phyloP scores from a whole-genome alignment of 1,140 invertebrate genomes.

The Drosophila trapezifrons region DNA sequence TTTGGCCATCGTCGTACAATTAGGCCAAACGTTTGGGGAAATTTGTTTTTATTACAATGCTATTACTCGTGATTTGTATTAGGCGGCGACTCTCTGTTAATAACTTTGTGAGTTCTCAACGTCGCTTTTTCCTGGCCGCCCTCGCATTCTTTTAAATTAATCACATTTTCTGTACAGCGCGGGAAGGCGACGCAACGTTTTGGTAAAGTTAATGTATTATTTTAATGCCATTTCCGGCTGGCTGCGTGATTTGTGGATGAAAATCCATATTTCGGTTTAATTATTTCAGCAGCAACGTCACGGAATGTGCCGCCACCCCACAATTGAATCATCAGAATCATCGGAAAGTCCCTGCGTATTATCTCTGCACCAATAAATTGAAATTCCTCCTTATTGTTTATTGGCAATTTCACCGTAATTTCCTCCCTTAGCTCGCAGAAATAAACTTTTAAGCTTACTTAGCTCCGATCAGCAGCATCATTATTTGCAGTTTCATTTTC shows the following conservation, averaged over 20 bases:
- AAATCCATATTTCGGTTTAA: conserved; percentile 39
- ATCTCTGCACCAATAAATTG: conserved; percentile 15
- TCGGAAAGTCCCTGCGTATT: neutral
- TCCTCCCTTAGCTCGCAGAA: neutral
- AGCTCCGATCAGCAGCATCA: conserved; percentile 34
- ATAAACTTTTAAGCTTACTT: conserved; percentile 32
- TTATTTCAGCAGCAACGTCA: conserved; percentile 10
- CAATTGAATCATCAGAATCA: conserved; percentile 25
- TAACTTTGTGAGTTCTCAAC: conserved; percentile 23
- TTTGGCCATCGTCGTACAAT: conserved; percentile 56
- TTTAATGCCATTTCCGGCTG: conserved; percentile 71
- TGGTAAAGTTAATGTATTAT: conserved; percentile 78
- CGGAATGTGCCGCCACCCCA: neutral
- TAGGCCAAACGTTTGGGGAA: conserved; percentile 74
- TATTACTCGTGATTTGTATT: conserved; percentile 61
- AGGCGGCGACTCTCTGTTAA: conserved; percentile 34
- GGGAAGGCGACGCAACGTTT: conserved; percentile 60
- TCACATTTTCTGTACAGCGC: conserved; percentile 60
- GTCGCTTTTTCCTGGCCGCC: neutral
- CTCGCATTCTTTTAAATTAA: conserved; percentile 62
- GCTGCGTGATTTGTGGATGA: conserved; percentile 68
- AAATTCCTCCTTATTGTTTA: conserved; percentile 1
- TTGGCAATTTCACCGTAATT: conserved; percentile 32
- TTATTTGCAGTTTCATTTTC: conserved; percentile 41
- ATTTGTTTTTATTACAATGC: conserved; percentile 78